Evolutionary conservation across 2,797 vertebrate species (phyloP).

Genomic region (Erpetoichthys calabaricus): DNA sequence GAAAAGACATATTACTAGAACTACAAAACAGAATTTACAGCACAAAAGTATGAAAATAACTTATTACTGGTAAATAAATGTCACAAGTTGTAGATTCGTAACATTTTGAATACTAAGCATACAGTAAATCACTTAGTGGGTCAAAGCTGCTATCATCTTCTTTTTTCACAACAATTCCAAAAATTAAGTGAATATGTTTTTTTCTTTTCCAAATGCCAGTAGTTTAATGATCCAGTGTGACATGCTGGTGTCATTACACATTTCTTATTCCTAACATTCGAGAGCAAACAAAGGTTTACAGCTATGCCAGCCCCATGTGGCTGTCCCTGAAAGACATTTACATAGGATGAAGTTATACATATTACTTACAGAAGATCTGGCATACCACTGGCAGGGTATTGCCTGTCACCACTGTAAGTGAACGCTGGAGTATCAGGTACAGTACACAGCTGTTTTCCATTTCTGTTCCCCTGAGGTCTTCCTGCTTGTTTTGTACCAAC

Average conservation of each 20-base stretch:
- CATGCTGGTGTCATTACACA: not conserved
- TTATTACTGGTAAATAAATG: too few relatives aligned
- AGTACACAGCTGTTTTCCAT: constrained; percentile 33
- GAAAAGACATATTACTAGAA: too few relatives aligned
- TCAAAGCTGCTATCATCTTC: too few relatives aligned
- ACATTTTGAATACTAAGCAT: too few relatives aligned
- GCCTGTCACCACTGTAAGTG: constrained; percentile 49
- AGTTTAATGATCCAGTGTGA: constrained; percentile 12
- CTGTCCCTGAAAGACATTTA: constrained; percentile 35
- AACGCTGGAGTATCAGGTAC: constrained; percentile 44
- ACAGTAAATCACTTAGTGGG: too few relatives aligned
- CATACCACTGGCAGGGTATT: constrained; percentile 41
- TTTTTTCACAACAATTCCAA: too few relatives aligned
- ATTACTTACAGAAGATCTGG: constrained; percentile 63
- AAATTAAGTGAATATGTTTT: too few relatives aligned
- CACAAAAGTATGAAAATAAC: too few relatives aligned
- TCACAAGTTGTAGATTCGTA: too few relatives aligned
- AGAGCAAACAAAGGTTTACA: constrained; percentile 39
- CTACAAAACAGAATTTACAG: too few relatives aligned
- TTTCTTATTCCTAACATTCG: constrained; percentile 2
- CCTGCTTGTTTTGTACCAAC: constrained; percentile 23
- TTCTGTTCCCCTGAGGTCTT: constrained; percentile 25
- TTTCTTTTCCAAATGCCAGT: not conserved
- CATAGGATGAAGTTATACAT: constrained; percentile 33
- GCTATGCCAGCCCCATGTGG: constrained; percentile 33